Base-by-base conservation (phyloP, 2,113 vertebrate genomes). In the Cheilinus undulatus region DNA sequence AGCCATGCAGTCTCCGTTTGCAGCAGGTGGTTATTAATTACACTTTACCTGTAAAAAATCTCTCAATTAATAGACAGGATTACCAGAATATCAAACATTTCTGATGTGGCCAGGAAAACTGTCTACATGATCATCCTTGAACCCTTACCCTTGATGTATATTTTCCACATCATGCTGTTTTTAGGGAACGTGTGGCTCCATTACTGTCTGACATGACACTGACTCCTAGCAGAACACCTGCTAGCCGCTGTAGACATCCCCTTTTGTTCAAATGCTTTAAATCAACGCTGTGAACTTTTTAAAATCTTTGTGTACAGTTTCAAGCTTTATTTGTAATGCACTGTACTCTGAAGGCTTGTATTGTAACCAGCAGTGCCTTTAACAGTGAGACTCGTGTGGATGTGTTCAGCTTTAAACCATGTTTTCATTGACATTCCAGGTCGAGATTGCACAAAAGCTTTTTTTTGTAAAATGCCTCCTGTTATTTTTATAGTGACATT, bases 291-390 rank as follows among this genome's bases (percentile, higher is more conserved):
- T 96, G 96, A 96, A 96, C 72, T 82, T 56, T 43, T 68, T 83
- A 86, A 34, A 7, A 26, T 40, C 7, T 34, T 43, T 59, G 62
- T 59, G 62, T 85, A 67, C 70, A 68, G 58, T 86, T 80, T 90
- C 64, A 67, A 68, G 92, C 88, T 90, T 74, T 94, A 89, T 34
- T 34, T 34, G 8, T 34, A 34, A 69, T 94, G 93, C 95, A 93
- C 93, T 94, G 90, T 93, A 93, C 93, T 95, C 94, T 83, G 87
- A 88, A 91, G 86, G 91, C 84, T 94, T 93, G 93, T 95, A 94
- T 95, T 93, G 92, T 95, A n/a, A 94, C 95, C 95, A 94, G 95
- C 95, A 94, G 97, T 99, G 96, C 96, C 96, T 99, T 97, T 86
- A 91, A 94, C 93, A 92, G 91, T 94, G 93, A 93, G 65, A 88